Evolutionary conservation across 2,888 invertebrate species (phyloP).

Genomic region (Neoaliturus tenellus): DNA sequence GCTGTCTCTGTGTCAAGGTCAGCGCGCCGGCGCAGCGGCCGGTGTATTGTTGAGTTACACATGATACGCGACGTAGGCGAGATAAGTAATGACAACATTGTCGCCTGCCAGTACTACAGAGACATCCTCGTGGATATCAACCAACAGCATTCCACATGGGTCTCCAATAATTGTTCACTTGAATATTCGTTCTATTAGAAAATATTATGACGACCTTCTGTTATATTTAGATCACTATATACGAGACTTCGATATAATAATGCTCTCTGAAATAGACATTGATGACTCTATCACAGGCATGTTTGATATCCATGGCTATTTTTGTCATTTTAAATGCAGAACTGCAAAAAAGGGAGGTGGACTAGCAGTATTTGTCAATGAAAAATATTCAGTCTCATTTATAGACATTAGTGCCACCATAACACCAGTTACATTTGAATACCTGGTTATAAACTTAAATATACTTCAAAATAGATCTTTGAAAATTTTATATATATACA

Average conservation of each 20-base stretch:
- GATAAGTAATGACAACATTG: background rate
- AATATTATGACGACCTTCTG: background rate
- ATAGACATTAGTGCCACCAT: too few species aligned
- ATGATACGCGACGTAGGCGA: background rate
- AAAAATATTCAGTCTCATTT: too few species aligned
- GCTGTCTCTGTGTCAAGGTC: background rate
- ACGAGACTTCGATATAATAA: background rate
- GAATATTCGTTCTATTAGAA: background rate
- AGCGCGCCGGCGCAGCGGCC: background rate
- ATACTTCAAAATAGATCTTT: too few species aligned
- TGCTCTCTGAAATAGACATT: background rate
- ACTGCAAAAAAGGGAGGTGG: background rate
- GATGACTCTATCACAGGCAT: background rate
- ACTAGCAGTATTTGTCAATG: too few species aligned
- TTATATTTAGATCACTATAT: background rate
- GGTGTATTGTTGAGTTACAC: background rate
- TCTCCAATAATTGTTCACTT: background rate
- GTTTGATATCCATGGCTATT: background rate
- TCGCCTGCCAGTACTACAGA: background rate
- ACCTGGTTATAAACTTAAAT: too few species aligned
- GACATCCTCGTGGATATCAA: background rate
- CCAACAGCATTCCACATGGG: background rate
- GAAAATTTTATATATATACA: too few species aligned
- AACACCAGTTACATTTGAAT: too few species aligned
- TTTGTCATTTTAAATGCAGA: background rate